Evolutionary conservation across 2,797 vertebrate genomes (phyloP).

Genomic region (Pempheris klunzingeri): DNA sequence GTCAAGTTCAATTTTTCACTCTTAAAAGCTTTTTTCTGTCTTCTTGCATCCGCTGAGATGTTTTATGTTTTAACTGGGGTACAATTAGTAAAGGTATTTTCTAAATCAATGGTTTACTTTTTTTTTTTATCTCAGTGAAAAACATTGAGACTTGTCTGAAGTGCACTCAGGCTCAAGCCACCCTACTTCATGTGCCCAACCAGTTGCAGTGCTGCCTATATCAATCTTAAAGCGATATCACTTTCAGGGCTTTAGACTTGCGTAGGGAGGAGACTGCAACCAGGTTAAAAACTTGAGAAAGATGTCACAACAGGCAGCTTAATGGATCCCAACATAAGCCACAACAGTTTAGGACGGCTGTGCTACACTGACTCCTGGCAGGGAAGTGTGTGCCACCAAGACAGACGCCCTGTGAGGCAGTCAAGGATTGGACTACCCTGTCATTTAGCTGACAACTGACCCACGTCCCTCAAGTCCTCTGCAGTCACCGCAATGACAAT

Average conservation of each 20-base stretch:
- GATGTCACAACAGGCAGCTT: slow-evolving; percentile 46
- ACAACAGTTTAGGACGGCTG: slow-evolving; percentile 42
- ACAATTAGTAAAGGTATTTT: slow-evolving; percentile 7
- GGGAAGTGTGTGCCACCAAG: slow-evolving; percentile 52
- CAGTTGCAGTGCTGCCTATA: slow-evolving; percentile 1
- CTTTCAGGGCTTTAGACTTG: slow-evolving; percentile 18
- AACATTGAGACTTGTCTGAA: slow-evolving; percentile 10
- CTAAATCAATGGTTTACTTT: not conserved
- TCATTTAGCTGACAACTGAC: slow-evolving; percentile 77
- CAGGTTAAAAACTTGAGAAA: slow-evolving; percentile 53
- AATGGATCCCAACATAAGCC: slow-evolving; percentile 44
- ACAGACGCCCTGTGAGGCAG: slow-evolving; percentile 56
- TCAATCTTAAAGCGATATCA: slow-evolving; percentile 5
- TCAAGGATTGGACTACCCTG: slow-evolving; percentile 55
- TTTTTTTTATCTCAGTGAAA: not conserved
- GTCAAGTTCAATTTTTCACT: not conserved
- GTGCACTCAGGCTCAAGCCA: not conserved
- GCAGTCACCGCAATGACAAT: slow-evolving; percentile 71
- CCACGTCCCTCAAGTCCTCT: slow-evolving; percentile 65
- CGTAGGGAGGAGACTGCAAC: slow-evolving; percentile 1
- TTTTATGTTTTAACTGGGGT: not conserved
- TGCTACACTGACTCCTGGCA: slow-evolving; percentile 39
- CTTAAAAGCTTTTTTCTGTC: not conserved
- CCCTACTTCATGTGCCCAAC: not conserved
- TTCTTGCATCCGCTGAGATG: not conserved